These are phyloP conservation scores for Agonopterix heracliana DNA, from an alignment of 2,888 invertebrate species.

Conservation along the genomic window DNA sequence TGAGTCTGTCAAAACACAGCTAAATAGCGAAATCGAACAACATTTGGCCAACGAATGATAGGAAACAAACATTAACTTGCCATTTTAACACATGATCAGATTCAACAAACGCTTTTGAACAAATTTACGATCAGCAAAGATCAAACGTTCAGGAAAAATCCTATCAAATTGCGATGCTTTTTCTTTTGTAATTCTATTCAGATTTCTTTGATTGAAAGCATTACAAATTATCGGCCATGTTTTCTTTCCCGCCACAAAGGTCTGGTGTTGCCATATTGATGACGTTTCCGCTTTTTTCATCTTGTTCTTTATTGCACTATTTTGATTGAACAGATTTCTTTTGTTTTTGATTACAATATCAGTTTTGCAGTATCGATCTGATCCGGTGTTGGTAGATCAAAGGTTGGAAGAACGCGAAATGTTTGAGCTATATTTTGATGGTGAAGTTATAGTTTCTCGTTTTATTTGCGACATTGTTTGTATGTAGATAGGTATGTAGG, in stretches of 20 bases:
- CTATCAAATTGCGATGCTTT: conserved; percentile 28
- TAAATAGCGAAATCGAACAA: conserved; percentile 65
- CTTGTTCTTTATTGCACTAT: conserved; percentile 43
- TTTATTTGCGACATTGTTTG: too few relatives aligned
- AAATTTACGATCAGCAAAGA: conserved; percentile 61
- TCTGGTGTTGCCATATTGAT: conserved; percentile 46
- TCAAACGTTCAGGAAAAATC: conserved; percentile 57
- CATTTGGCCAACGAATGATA: conserved; percentile 67
- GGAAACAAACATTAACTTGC: conserved; percentile 69
- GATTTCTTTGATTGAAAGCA: conserved; percentile 27
- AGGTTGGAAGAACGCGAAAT: conserved; percentile 14
- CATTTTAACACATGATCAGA: conserved; percentile 60
- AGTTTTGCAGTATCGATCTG: conserved; percentile 27
- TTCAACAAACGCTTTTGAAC: conserved; percentile 62
- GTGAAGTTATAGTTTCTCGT: too few relatives aligned
- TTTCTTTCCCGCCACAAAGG: conserved; percentile 46
- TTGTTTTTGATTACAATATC: conserved; percentile 33
- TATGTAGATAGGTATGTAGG: too few relatives aligned
- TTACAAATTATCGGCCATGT: conserved; percentile 43
- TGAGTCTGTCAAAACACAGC: conserved; percentile 70
- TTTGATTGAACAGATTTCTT: conserved; percentile 44
- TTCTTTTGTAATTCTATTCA: conserved; percentile 14
- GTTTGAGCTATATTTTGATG: too few relatives aligned
- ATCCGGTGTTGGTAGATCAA: conserved; percentile 40
- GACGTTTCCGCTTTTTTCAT: conserved; percentile 38